A percentile compares a stretch with the other conserved stretches of the same genome.
phyloP scores from a whole-genome alignment of 2,797 vertebrate species.

The Muscicapa comitata region DNA sequence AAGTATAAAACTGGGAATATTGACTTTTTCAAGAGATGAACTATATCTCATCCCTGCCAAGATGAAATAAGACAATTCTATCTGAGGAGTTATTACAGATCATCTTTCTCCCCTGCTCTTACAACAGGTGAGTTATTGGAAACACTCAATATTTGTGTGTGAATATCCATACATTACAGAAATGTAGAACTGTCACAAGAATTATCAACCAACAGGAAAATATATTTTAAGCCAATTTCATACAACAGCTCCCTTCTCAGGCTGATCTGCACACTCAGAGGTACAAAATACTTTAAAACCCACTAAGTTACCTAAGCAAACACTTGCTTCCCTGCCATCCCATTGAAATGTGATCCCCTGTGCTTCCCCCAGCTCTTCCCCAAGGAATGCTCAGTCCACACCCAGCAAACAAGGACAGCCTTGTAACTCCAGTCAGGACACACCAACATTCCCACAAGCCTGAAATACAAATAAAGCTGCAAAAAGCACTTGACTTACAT shows the following conservation, averaged over 20 bases:
- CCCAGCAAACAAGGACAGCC: neutral
- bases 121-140: neutral
- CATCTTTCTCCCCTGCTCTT: neutral
- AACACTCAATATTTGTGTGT: neutral
- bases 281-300: neutral
- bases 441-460: neutral
- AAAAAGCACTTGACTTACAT: neutral
- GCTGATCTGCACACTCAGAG: neutral
- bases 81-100: neutral
- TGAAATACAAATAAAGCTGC: neutral
- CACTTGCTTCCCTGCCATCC: neutral
- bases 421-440: neutral
- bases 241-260: neutral
- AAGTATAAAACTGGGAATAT: neutral
- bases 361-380: neutral
- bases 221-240: neutral
- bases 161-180: neutral
- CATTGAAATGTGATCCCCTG: neutral
- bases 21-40: neutral
- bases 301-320: neutral
- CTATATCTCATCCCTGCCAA: neutral
- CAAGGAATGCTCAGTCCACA: neutral
- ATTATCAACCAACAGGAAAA: neutral
- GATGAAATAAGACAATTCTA: neutral
- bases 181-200: neutral